These are phyloP conservation scores for Plagodis pulveraria DNA, from an alignment of 2,888 invertebrate species.

Conservation along the genomic window DNA sequence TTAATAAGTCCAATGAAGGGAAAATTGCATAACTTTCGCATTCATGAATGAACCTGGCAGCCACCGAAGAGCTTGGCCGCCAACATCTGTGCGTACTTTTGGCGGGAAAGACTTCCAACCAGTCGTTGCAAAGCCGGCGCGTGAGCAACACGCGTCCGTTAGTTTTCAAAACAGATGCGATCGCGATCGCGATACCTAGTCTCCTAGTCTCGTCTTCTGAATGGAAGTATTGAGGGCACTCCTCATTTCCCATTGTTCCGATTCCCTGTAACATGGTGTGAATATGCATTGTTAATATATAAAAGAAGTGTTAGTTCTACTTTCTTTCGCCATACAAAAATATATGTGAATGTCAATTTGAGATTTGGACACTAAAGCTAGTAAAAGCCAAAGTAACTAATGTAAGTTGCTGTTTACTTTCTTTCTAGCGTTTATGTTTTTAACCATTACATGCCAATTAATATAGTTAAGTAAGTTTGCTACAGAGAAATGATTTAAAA, in stretches of 20 bases:
- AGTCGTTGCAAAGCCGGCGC: conserved; percentile 75
- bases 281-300: conserved; percentile 74
- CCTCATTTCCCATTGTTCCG: conserved; percentile 73
- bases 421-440: conserved; percentile 3
- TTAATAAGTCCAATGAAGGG: conserved; percentile 53
- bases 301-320: conserved; percentile 81
- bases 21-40: conserved; percentile 66
- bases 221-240: conserved; percentile 80
- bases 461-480: no score
- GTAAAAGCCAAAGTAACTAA: conserved; percentile 32
- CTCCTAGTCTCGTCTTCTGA: conserved; percentile 73
- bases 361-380: conserved; percentile 31
- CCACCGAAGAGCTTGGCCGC: conserved; percentile 51
- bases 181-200: conserved; percentile 78
- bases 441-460: no score
- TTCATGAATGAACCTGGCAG: conserved; percentile 70
- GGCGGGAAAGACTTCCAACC: conserved; percentile 74
- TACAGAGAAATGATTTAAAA: not conserved
- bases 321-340: conserved; percentile 71
- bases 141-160: conserved; percentile 78
- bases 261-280: conserved; percentile 77
- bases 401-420: conserved; percentile 34
- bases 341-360: conserved; percentile 56
- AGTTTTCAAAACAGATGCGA: conserved; percentile 64
- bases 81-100: conserved; percentile 66